These are phyloP conservation scores for Saccostrea echinata DNA, from an alignment of 1,140 invertebrate genomes.

Conservation along the genomic window DNA sequence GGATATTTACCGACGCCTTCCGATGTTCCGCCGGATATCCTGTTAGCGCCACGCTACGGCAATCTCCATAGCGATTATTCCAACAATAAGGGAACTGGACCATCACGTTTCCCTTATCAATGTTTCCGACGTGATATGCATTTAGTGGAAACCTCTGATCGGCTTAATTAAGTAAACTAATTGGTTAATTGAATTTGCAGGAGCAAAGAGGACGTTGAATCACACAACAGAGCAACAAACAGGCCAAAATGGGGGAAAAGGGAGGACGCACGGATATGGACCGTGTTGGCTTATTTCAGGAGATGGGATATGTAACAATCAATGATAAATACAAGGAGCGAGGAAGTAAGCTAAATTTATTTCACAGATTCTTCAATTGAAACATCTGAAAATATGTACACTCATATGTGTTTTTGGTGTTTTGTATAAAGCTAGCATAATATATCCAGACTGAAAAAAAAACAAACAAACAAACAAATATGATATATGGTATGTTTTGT, in stretches of 20 bases:
- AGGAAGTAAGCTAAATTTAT: constrained; percentile 62
- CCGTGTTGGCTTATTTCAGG: constrained; percentile 79
- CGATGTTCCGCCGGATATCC: constrained; percentile 59
- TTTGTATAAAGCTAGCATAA: too few relatives aligned
- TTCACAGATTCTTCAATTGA: not conserved
- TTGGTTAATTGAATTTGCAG: not conserved
- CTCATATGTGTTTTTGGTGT: not conserved
- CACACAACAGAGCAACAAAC: constrained; percentile 45
- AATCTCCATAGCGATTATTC: constrained; percentile 75
- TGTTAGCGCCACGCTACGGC: constrained; percentile 56
- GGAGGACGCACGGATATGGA: constrained; percentile 76
- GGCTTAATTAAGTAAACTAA: not conserved
- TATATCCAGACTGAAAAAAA: too few relatives aligned
- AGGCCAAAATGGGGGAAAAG: constrained; percentile 81
- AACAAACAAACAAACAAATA: not conserved
- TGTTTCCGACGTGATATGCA: constrained; percentile 29
- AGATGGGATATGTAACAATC: constrained; percentile 79
- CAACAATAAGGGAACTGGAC: constrained; percentile 60
- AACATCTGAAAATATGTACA: not conserved
- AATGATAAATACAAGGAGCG: constrained; percentile 67
- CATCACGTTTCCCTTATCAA: constrained; percentile 14
- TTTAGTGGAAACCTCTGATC: not conserved
- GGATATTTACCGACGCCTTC: not conserved
- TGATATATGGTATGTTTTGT: too few relatives aligned
- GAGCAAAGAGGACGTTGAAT: not conserved